A percentile compares a stretch with the other conserved stretches of the same genome.
Evolutionary conservation across 2,888 invertebrate genomes (phyloP).

Genomic region (Pilophorus perplexus): DNA sequence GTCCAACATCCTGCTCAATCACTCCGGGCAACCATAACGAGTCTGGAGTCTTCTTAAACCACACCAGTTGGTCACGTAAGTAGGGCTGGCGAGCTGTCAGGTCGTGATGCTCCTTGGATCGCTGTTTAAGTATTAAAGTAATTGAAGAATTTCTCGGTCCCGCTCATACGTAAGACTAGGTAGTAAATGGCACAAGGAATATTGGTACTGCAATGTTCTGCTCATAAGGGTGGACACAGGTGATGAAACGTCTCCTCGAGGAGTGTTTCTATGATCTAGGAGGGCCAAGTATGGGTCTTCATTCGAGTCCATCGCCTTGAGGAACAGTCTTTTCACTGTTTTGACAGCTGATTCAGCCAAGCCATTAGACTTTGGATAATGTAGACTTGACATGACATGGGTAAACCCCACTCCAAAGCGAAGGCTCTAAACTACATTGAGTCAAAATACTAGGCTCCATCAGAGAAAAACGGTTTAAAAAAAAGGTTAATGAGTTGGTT

Average conservation of each 20-base stretch:
- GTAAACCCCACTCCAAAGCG: slow-evolving; percentile 46
- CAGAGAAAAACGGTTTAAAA: slow-evolving; percentile 47
- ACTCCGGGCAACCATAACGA: not conserved
- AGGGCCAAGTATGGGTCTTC: slow-evolving; percentile 7
- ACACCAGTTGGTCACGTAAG: no score
- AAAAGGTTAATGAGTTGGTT: no score
- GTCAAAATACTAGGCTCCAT: slow-evolving; percentile 45
- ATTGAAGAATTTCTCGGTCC: not conserved
- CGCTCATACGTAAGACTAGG: not conserved
- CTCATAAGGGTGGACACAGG: slow-evolving; percentile 11
- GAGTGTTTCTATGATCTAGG: not conserved
- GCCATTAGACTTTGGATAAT: slow-evolving; percentile 48
- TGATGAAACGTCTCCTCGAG: slow-evolving; percentile 11
- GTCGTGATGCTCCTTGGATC: no score
- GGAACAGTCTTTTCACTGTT: slow-evolving; percentile 5
- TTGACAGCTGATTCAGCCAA: no score
- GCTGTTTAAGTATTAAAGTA: no score
- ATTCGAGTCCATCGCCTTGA: slow-evolving; percentile 1
- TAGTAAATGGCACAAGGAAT: not conserved
- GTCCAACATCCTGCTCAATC: not conserved
- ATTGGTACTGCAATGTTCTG: slow-evolving; percentile 5
- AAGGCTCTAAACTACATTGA: slow-evolving; percentile 46
- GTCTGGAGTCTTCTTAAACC: slow-evolving; percentile 3
- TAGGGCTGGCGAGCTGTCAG: no score
- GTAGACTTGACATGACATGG: slow-evolving; percentile 46